phyloP scores from a whole-genome alignment of 1,140 invertebrate genomes.

The Trissolcus basalis region DNA sequence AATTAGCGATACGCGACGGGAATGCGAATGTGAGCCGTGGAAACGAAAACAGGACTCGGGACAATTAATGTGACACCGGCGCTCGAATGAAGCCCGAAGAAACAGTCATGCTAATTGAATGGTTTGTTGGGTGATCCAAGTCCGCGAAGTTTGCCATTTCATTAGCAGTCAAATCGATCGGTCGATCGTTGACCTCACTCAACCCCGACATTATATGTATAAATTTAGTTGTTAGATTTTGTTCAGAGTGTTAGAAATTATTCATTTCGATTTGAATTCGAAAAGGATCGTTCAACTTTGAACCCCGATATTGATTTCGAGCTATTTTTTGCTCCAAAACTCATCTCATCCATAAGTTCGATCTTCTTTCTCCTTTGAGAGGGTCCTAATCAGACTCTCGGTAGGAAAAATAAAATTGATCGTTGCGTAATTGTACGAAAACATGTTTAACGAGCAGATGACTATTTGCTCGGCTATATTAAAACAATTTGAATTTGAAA shows the following conservation, averaged over 20 bases:
- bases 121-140: conserved; percentile 35
- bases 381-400: too few relatives aligned
- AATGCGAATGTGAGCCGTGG: conserved; percentile 38
- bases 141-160: conserved; percentile 19
- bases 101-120: conserved; percentile 49
- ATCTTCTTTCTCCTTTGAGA: too few relatives aligned
- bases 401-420: too few relatives aligned
- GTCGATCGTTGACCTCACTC: not conserved
- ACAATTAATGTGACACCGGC: conserved; percentile 52
- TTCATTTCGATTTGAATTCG: too few relatives aligned
- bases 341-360: too few relatives aligned
- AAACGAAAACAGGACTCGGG: conserved; percentile 38
- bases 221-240: not conserved
- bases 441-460: not conserved
- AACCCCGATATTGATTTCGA: too few relatives aligned
- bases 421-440: not conserved
- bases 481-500: not conserved
- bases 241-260: too few relatives aligned
- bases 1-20: conserved; percentile 53
- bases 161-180: conserved; percentile 11
- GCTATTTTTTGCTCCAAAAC: too few relatives aligned
- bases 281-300: too few relatives aligned
- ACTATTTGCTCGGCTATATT: not conserved
- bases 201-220: not conserved
- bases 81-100: conserved; percentile 17